Evolutionary conservation across 2,797 vertebrate genomes (phyloP).

Genomic region (Tenualosa thibaudeaui): DNA sequence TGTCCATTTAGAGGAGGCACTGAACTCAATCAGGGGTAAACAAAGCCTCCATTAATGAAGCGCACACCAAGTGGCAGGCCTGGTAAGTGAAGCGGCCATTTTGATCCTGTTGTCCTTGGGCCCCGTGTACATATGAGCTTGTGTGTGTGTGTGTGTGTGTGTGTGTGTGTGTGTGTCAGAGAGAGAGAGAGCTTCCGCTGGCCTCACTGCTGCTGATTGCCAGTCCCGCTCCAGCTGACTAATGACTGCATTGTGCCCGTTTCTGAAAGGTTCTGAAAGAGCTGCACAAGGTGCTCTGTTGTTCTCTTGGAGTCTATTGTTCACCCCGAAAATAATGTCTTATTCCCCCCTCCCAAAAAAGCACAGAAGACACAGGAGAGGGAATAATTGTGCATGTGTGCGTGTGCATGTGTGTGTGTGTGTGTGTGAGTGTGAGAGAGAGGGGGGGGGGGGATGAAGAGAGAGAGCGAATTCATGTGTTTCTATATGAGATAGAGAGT

Average conservation of each 20-base stretch:
- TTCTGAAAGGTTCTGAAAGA: constrained; percentile 49
- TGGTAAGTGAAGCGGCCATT: constrained; percentile 39
- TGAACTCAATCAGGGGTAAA: constrained; percentile 54
- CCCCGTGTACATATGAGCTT: not conserved
- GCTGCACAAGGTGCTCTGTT: constrained; percentile 35
- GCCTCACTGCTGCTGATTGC: constrained; percentile 39
- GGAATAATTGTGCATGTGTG: not conserved
- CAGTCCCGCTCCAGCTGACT: constrained; percentile 49
- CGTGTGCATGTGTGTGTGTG: not conserved
- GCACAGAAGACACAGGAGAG: not conserved
- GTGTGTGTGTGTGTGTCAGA: too few relatives aligned
- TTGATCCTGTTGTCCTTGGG: constrained; percentile 30
- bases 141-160: too few relatives aligned
- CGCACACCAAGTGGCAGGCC: constrained; percentile 9
- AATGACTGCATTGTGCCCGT: constrained; percentile 48
- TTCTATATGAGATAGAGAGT: not conserved
- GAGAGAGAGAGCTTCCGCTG: not conserved
- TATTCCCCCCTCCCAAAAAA: constrained; percentile 40
- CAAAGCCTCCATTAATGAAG: constrained; percentile 52
- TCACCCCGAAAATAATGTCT: constrained; percentile 46
- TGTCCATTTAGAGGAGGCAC: constrained; percentile 49
- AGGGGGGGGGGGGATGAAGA: not conserved
- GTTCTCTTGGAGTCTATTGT: constrained; percentile 48
- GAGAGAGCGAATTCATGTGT: too few relatives aligned
- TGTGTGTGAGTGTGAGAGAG: not conserved